Base-by-base conservation (phyloP, 2,797 vertebrate species). In the Oreortyx pictus region DNA sequence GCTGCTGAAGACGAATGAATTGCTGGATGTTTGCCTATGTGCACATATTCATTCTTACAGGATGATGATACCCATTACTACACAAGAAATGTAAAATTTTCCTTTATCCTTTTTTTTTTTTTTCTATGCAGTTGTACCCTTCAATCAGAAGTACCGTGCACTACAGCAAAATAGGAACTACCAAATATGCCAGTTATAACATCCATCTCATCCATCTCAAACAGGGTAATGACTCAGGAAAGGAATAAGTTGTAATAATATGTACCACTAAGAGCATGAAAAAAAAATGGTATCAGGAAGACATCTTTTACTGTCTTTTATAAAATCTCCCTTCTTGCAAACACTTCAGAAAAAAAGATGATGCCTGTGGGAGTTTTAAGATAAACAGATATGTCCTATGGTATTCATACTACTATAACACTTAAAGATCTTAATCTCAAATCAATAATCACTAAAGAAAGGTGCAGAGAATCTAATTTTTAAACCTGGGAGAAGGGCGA, bases 1-100 rank as follows among this genome's bases (percentile, higher is more conserved):
- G 18, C 25, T 73, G 35, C 11, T 47, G 65, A 64, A 44, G 0
- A 3, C 14, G 12, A 5, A 37, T 49, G n/a, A 73, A 44, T 7
- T 60, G 6, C 44, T 43, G 23, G 10, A 85, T 17, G 35, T 3
- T n/a, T 7, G 73, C 9, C 12, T 75, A 4, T 8, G 35, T 70
- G 20, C 46, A 7, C 14, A 16, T 29, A 52, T 29, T 27, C 25
- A 52, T 29, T 52, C 25, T 52, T 52, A 17, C 15, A 52, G 14
- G 27, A 52, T 15, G 25, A 15, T 25, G 24, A 50, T 52, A 31
- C 29, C 18, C 29, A 18, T 54, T 31, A 29, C 7, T 31, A 54
- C 29, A 31, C 9, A 20, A 70, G 2, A 2, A 72, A 35, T 2
- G 0, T 22, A 70, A 67, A 41, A 37, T 4, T 2, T 2, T 49